Evolutionary conservation across 2,888 invertebrate genomes (phyloP), one percentile per base, ranked within the genome.

Genomic region (Coronaproctus castanopsis): DNA sequence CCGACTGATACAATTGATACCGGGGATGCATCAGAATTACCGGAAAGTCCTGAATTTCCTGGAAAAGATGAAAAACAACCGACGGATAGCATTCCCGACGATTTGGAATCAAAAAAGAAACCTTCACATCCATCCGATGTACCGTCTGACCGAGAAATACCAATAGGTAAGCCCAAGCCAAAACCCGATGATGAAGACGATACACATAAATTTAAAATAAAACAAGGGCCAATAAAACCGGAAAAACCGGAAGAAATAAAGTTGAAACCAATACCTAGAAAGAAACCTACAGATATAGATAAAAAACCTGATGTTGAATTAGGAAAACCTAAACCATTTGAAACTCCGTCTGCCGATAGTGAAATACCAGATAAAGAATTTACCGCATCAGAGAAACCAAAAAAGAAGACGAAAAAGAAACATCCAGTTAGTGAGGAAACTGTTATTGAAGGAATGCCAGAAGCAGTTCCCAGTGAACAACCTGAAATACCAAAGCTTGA

Each of bases 151-250:
- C 63, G 63, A 23, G 64, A 66, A 48, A 57, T 55, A 18, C 21
- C 20, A 19, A 21, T 21, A 22, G 57, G 58, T 1, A 61, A 55
- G 48, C 53, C 67, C 57, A 66, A 69, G 63, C 65, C 68, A 49
- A 54, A 61, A 53, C 65, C 64, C 1, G 63, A 67, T 61, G 66
- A 67, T 24, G 65, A 69, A 54, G 65, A 66, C 0, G 67, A 70
- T 59, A 69, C 69, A 21, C 69, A 70, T 54, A 72, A 71, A 24
- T 70, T 75, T 60, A 73, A 69, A 51, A 70, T 67, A 10, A 69
- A 66, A 64, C 71, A 71, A 61, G 74, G 74, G 21, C 69, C 70
- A 63, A 71, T 72, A 23, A 69, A 66, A 57, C 67, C 67, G 23
- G 68, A 73, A 24, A 68, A 70, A 54, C 70, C 70, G 0, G 73